Evolutionary conservation across 2,888 invertebrate genomes (phyloP).

Genomic region (Eilema griseolum): DNA sequence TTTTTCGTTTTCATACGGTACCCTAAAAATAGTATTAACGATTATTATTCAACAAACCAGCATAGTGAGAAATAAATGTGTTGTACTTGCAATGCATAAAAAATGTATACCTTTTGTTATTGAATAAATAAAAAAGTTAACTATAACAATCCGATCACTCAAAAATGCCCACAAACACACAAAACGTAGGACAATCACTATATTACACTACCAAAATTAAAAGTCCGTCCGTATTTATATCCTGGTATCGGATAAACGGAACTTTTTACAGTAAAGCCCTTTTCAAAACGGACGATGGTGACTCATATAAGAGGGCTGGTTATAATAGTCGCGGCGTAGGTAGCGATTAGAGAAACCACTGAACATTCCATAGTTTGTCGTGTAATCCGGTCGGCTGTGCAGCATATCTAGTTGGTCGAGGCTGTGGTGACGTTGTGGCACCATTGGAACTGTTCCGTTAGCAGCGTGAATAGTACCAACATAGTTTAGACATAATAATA

Average conservation of each 20-base stretch:
- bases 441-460: slow-evolving; percentile 60
- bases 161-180: slow-evolving; percentile 55
- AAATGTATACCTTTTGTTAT: no score
- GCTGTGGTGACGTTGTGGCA: slow-evolving; percentile 81
- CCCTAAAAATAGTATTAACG: no score
- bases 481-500: slow-evolving; percentile 21
- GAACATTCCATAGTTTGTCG: slow-evolving; percentile 72
- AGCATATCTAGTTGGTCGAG: slow-evolving; percentile 83
- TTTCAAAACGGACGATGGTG: slow-evolving; percentile 86
- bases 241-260: slow-evolving; percentile 80
- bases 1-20: no score
- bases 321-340: slow-evolving; percentile 75
- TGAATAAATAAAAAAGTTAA: no score
- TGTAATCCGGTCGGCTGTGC: slow-evolving; percentile 75
- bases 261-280: slow-evolving; percentile 84
- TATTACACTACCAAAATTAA: slow-evolving; percentile 65
- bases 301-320: slow-evolving; percentile 74
- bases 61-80: no score
- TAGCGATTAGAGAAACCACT: slow-evolving; percentile 62
- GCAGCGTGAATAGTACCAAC: slow-evolving; percentile 75
- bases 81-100: no score
- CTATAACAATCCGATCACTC: slow-evolving; percentile 13
- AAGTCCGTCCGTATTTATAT: slow-evolving; percentile 75
- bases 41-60: no score
- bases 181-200: slow-evolving; percentile 58